These are phyloP conservation scores for Fistularia tabacaria DNA, from an alignment of 2,797 vertebrate genomes.

Conservation along the genomic window DNA sequence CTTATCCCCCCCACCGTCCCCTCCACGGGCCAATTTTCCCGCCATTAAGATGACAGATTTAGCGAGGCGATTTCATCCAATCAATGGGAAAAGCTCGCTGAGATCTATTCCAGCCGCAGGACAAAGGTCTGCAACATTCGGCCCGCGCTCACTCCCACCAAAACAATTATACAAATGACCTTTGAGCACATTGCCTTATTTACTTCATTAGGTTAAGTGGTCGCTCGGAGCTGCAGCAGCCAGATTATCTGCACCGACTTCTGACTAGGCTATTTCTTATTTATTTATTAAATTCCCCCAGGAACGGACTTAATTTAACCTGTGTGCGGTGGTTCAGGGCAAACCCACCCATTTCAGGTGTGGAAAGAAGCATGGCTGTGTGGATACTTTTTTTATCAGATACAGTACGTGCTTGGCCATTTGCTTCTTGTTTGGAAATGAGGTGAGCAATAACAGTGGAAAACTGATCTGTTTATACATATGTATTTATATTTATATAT, in stretches of 20 bases:
- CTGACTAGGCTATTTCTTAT: conserved; percentile 41
- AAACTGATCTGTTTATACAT: no score
- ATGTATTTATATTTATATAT: no score
- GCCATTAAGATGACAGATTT: conserved; percentile 74
- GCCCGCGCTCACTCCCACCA: conserved; percentile 61
- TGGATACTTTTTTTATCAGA: no score
- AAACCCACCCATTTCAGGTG: no score
- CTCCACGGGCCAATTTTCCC: conserved; percentile 55
- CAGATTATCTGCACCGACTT: conserved; percentile 40
- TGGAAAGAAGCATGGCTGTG: no score
- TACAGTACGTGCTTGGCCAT: no score
- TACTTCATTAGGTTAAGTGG: conserved; percentile 78
- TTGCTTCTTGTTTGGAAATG: no score
- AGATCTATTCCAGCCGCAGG: conserved; percentile 72
- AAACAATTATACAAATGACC: conserved; percentile 83
- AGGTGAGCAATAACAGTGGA: no score
- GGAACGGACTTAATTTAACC: no score
- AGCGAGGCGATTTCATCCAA: conserved; percentile 70
- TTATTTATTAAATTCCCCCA: conserved; percentile 11
- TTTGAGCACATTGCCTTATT: conserved; percentile 70
- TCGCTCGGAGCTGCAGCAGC: conserved; percentile 38
- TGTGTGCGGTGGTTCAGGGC: no score
- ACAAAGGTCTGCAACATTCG: conserved; percentile 74
- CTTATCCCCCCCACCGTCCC: conserved; percentile 43
- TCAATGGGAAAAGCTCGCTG: conserved; percentile 59